These are phyloP conservation scores for Pangasius sanitwongsei DNA, from an alignment of 2,797 vertebrate genomes.

Conservation along the genomic window DNA sequence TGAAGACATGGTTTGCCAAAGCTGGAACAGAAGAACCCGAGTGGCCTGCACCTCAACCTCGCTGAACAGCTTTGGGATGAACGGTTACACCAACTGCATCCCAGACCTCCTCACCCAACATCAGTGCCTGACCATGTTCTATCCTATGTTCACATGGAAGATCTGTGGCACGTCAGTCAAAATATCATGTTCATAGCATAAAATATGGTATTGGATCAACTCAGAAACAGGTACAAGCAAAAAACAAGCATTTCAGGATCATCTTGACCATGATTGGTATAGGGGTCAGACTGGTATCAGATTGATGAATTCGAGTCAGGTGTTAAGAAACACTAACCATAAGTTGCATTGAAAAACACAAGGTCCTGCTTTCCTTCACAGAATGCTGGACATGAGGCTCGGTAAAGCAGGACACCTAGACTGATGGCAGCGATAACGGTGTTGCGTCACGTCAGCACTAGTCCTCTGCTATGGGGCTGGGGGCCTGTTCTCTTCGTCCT, in stretches of 20 bases:
- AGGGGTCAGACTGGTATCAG: neutral
- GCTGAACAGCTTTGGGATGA: neutral
- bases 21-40: neutral
- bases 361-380: neutral
- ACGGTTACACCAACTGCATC: neutral
- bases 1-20: neutral
- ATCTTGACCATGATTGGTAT: neutral
- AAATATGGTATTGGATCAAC: neutral
- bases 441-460: constrained; percentile 64
- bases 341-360: neutral
- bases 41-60: neutral
- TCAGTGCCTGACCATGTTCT: neutral
- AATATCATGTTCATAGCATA: neutral
- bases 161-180: neutral
- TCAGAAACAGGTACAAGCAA: neutral
- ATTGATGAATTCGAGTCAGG: neutral
- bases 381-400: constrained; percentile 54
- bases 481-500: constrained; percentile 77
- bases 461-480: constrained; percentile 80
- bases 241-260: neutral
- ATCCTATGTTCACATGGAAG: neutral
- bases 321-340: neutral
- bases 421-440: constrained; percentile 70
- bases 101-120: neutral
- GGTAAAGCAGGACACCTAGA: constrained; percentile 51